These are phyloP conservation scores for Castor canadensis DNA, from an alignment of 2,113 vertebrate genomes.

Conservation along the genomic window DNA sequence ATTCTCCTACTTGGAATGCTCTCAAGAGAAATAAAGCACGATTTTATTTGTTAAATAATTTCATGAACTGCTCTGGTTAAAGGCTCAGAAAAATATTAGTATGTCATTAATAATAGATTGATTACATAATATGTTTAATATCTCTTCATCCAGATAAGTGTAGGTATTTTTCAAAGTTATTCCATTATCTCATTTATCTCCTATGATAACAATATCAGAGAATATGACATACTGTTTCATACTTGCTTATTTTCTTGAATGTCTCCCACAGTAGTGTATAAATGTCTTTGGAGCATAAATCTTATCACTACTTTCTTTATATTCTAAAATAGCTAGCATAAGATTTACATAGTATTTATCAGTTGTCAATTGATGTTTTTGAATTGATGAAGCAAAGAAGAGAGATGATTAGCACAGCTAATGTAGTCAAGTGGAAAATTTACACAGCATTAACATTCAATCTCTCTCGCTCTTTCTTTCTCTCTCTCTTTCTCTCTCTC, in stretches of 20 bases:
- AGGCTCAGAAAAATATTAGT: not conserved
- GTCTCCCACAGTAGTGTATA: not conserved
- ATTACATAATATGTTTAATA: not conserved
- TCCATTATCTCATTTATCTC: not conserved
- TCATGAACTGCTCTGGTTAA: not conserved
- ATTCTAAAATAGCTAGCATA: slow-evolving; percentile 1
- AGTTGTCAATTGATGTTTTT: slow-evolving; percentile 1
- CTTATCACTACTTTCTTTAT: not conserved
- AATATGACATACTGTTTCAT: not conserved
- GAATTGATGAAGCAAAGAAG: not conserved
- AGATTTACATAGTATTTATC: slow-evolving; percentile 6
- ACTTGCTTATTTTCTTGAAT: slow-evolving; percentile 8
- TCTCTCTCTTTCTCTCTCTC: not conserved
- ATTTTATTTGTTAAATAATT: slow-evolving; percentile 32
- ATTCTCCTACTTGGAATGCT: not conserved
- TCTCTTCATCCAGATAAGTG: not conserved
- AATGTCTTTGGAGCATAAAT: not conserved
- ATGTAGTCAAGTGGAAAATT: not conserved
- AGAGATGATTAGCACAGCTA: not conserved
- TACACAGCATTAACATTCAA: not conserved
- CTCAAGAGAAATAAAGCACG: slow-evolving; percentile 34
- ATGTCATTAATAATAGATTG: not conserved
- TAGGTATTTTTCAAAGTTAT: not conserved
- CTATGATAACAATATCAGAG: not conserved
- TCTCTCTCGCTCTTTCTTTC: not conserved